phyloP scores from a whole-genome alignment of 30 jellyfish, hydroid and myxozoan species.

The Rhopilema esculentum region DNA sequence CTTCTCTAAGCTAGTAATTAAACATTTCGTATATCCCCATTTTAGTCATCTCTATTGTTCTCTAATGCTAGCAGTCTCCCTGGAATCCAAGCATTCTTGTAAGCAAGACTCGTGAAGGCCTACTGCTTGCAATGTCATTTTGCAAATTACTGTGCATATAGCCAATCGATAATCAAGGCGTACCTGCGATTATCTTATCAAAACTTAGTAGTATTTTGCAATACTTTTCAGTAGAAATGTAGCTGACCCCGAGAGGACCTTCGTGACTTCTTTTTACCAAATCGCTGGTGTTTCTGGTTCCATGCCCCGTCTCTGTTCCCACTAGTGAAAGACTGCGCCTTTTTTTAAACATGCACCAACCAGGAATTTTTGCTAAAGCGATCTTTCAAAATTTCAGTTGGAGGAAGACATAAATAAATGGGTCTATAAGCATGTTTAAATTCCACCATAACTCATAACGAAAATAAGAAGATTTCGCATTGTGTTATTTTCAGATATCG shows the following conservation, averaged over 20 bases:
- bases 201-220: background rate
- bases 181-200: background rate
- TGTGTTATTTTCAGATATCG: conserved; percentile 7
- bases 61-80: no score
- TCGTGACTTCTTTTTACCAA: background rate
- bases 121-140: no score
- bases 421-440: conserved; percentile 42
- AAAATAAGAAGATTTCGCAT: conserved; percentile 23
- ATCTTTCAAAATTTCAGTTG: conserved; percentile 15
- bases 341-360: background rate
- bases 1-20: no score
- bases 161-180: background rate
- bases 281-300: background rate
- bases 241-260: background rate
- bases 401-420: conserved; percentile 35
- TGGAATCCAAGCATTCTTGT: no score
- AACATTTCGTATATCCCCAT: no score
- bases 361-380: background rate
- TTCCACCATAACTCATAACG: conserved; percentile 38
- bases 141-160: no score
- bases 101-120: no score
- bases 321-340: background rate
- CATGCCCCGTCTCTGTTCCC: conserved; percentile 24
- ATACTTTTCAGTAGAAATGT: background rate
- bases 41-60: no score